Evolutionary conservation across 2,113 vertebrate species (phyloP).

Genomic region (Alethe diademata): DNA sequence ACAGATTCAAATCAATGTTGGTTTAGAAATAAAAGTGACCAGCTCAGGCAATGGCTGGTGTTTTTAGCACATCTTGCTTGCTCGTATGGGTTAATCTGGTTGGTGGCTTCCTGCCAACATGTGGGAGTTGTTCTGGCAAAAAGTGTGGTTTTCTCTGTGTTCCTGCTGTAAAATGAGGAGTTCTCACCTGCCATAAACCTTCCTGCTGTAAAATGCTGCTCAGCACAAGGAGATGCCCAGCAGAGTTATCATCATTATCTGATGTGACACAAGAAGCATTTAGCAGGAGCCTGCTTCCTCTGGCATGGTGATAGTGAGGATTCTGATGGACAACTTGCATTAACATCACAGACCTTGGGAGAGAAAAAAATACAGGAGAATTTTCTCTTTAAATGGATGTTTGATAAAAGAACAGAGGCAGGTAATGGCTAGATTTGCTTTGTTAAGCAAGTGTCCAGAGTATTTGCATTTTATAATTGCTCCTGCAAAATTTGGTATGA

Average conservation of each 20-base stretch:
- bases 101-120: neutral
- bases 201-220: slow-evolving; percentile 25
- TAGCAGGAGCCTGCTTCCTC: neutral
- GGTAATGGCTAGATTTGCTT: neutral
- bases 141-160: neutral
- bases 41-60: neutral
- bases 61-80: neutral
- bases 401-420: slow-evolving; percentile 34
- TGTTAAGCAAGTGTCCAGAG: slow-evolving; percentile 22
- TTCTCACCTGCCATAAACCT: slow-evolving; percentile 45
- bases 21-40: neutral
- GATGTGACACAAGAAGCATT: neutral
- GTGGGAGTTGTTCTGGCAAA: slow-evolving; percentile 16
- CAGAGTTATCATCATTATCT: neutral
- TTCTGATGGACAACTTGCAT: neutral
- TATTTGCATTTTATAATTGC: slow-evolving; percentile 63
- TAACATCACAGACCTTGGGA: neutral
- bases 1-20: neutral
- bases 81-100: neutral
- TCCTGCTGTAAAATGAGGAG: neutral
- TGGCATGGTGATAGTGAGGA: neutral
- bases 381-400: slow-evolving; percentile 1
- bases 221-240: neutral
- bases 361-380: neutral
- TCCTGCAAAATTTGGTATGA: slow-evolving; percentile 14